A percentile compares a stretch with the other conserved stretches of the same genome.
These are phyloP conservation scores for fruit fly (Drosophila melanogaster) DNA, from an alignment of 1,140 invertebrate genomes.

Conservation along the genomic window DNA sequence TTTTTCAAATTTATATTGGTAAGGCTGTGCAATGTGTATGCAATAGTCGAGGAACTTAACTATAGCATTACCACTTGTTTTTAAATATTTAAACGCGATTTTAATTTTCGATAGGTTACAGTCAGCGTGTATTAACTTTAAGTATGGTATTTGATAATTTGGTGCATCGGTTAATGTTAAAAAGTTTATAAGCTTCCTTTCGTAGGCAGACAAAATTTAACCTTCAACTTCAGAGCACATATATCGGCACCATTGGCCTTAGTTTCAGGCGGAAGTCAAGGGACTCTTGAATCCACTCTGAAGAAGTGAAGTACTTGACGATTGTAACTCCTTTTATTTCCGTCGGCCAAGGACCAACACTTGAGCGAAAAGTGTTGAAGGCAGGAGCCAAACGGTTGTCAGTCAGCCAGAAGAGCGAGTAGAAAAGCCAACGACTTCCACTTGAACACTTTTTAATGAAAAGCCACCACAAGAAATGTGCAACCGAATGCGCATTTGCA, in stretches of 20 bases:
- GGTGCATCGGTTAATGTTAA: too few relatives aligned
- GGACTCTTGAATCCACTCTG: slow-evolving; percentile 16
- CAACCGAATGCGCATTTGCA: slow-evolving; percentile 79
- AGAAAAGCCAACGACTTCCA: slow-evolving; percentile 78
- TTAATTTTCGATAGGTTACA: too few relatives aligned
- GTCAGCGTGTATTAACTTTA: too few relatives aligned
- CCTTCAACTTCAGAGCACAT: background rate
- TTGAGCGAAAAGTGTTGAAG: slow-evolving; percentile 52
- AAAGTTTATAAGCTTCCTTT: too few relatives aligned
- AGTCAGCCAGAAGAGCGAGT: slow-evolving; percentile 24
- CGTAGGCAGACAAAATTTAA: too few relatives aligned
- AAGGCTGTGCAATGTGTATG: too few relatives aligned
- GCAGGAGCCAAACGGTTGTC: slow-evolving; percentile 34
- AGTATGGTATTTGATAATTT: too few relatives aligned
- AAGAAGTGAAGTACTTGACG: slow-evolving; percentile 42
- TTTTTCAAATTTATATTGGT: too few relatives aligned
- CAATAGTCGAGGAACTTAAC: too few relatives aligned
- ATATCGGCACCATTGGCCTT: slow-evolving; percentile 19
- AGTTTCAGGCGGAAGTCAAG: background rate
- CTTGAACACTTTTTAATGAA: slow-evolving; percentile 80
- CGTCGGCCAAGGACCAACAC: slow-evolving; percentile 28
- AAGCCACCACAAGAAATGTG: slow-evolving; percentile 69
- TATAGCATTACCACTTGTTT: too few relatives aligned
- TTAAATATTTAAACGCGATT: too few relatives aligned
- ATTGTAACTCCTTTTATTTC: slow-evolving; percentile 47